Evolutionary conservation across 2,888 invertebrate species (phyloP).

Genomic region (Gisinianus flammeolus): DNA sequence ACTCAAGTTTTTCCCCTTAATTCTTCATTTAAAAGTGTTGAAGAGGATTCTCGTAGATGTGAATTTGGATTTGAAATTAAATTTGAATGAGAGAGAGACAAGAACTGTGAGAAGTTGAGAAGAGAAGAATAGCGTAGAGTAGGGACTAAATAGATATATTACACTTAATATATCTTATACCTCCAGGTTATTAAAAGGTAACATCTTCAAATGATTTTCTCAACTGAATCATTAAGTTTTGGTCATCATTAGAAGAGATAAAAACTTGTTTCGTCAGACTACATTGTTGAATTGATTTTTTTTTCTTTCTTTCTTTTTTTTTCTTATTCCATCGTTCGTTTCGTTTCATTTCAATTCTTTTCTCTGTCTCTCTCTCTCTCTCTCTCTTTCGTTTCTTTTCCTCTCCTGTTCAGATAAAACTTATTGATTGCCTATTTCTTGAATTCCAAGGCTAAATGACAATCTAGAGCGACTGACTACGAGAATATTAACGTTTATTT

Average conservation of each 20-base stretch:
- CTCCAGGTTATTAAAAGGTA: slow-evolving; percentile 56
- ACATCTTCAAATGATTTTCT: slow-evolving; percentile 49
- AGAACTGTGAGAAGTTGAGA: too few species aligned
- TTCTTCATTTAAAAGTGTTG: slow-evolving; percentile 12
- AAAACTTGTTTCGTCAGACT: slow-evolving; percentile 51
- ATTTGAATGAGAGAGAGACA: too few species aligned
- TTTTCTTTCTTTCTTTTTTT: background rate
- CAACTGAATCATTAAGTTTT: slow-evolving; percentile 52
- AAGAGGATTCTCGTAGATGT: background rate
- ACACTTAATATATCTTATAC: too few species aligned
- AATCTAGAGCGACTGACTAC: slow-evolving; percentile 34
- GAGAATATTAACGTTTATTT: slow-evolving; percentile 27
- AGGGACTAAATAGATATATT: too few species aligned
- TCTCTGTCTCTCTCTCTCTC: background rate
- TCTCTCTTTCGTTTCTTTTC: background rate
- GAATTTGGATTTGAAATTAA: background rate
- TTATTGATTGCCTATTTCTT: slow-evolving; percentile 40
- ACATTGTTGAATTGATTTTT: slow-evolving; percentile 36
- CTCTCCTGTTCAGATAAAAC: slow-evolving; percentile 30
- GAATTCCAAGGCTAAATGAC: slow-evolving; percentile 41
- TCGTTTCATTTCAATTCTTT: background rate
- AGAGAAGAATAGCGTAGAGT: too few species aligned
- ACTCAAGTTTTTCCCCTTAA: background rate
- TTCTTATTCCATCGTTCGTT: background rate
- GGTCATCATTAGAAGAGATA: slow-evolving; percentile 51